Percentiles rank a stretch among this genome's conserved stretches.
phyloP scores from a whole-genome alignment of 1,140 invertebrate genomes.

The Monochamus saltuarius region DNA sequence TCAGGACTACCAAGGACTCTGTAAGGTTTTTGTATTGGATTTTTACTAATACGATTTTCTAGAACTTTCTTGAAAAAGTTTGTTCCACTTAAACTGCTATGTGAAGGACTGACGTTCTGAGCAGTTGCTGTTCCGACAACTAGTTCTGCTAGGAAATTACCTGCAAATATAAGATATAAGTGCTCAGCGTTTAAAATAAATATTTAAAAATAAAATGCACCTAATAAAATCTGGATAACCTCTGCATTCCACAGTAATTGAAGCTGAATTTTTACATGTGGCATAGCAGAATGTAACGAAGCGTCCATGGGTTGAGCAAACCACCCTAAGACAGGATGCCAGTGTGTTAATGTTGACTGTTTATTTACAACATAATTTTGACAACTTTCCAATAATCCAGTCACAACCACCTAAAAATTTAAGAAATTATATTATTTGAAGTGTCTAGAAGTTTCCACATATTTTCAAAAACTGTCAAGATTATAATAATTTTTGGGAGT shows the following conservation, averaged over 20 bases:
- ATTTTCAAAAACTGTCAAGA: too few species aligned
- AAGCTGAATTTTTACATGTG: slow-evolving; percentile 78
- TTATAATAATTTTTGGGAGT: too few species aligned
- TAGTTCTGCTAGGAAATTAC: slow-evolving; percentile 55
- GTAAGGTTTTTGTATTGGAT: slow-evolving; percentile 63
- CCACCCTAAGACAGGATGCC: slow-evolving; percentile 98
- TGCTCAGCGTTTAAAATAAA: slow-evolving; percentile 6
- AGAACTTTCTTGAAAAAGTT: slow-evolving; percentile 57
- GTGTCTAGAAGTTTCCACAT: too few species aligned
- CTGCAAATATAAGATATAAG: slow-evolving; percentile 40
- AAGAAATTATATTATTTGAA: background rate
- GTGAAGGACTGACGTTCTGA: slow-evolving; percentile 37
- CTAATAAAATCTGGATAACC: slow-evolving; percentile 54
- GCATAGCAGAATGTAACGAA: slow-evolving; percentile 80
- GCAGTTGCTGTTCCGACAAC: slow-evolving; percentile 53
- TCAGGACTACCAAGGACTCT: slow-evolving; percentile 78
- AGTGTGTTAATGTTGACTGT: slow-evolving; percentile 88
- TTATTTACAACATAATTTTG: slow-evolving; percentile 83
- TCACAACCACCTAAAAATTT: slow-evolving; percentile 69
- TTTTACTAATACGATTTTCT: slow-evolving; percentile 58
- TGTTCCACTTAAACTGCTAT: slow-evolving; percentile 51
- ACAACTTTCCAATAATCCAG: slow-evolving; percentile 78
- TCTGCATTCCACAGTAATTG: slow-evolving; percentile 78
- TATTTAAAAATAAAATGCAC: slow-evolving; percentile 24
- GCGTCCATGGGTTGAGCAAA: slow-evolving; percentile 84